Percentiles rank a stretch among this genome's conserved stretches.
These are phyloP conservation scores for Nemurella pictetii DNA, from an alignment of 2,888 invertebrate genomes.

Conservation along the genomic window DNA sequence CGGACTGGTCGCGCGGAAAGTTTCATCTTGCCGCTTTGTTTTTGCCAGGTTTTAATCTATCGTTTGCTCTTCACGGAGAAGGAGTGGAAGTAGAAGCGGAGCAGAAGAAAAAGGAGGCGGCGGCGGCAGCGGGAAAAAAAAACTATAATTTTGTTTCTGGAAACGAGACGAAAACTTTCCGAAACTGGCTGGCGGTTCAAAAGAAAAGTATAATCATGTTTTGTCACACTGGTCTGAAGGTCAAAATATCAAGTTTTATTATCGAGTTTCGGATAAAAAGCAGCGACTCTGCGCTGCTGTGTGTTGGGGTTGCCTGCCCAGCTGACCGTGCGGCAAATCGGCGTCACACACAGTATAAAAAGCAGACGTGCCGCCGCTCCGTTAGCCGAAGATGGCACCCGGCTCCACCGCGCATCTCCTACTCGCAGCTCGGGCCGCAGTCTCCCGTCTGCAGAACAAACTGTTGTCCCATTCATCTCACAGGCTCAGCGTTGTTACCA, in stretches of 20 bases:
- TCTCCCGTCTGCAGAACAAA: too few species aligned
- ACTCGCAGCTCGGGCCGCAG: background rate
- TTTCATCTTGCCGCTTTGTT: background rate
- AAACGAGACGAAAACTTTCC: background rate
- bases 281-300: background rate
- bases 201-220: background rate
- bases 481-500: background rate
- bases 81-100: too few species aligned
- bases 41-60: background rate
- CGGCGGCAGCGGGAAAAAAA: background rate
- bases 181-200: background rate
- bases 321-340: background rate
- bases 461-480: background rate
- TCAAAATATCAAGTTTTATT: background rate
- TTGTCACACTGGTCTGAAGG: background rate
- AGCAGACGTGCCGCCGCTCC: conserved; percentile 30
- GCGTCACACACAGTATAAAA: conserved; percentile 27
- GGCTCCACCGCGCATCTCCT: background rate
- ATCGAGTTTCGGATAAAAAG: background rate
- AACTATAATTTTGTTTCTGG: background rate
- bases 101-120: too few species aligned
- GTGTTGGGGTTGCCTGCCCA: background rate
- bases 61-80: background rate
- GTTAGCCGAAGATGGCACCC: background rate
- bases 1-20: background rate